Conservation (phyloP, 2,113 vertebrate genomes). For the Sinosuthora webbiana region DNA sequence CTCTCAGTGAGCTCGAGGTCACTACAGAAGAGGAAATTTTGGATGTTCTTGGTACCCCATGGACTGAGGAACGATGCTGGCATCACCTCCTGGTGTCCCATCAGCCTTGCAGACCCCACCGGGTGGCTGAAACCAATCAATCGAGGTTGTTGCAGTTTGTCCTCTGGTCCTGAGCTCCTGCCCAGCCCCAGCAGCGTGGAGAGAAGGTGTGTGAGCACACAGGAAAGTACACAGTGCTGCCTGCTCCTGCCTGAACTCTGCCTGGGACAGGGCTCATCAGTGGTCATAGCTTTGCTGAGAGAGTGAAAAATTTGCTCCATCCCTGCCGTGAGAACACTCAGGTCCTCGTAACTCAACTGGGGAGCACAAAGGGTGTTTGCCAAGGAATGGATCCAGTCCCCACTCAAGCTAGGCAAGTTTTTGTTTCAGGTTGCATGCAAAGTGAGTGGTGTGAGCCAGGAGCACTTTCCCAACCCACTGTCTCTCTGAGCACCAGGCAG, state of each 20-base stretch:
- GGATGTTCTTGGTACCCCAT: neutral
- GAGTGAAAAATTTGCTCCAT: neutral
- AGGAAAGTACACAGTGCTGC: neutral
- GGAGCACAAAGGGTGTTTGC: neutral
- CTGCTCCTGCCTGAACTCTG: neutral
- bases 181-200: fast-evolving
- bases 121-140: neutral
- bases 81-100: neutral
- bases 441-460: neutral
- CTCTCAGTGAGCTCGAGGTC: fast-evolving
- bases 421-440: neutral
- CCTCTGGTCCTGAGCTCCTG: neutral
- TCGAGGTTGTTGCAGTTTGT: fast-evolving
- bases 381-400: neutral
- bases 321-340: neutral
- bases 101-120: neutral
- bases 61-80: neutral
- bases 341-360: neutral
- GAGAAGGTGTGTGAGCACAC: neutral
- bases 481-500: neutral
- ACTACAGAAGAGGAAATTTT: neutral
- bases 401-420: fast-evolving
- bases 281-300: neutral
- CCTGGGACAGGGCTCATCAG: neutral
- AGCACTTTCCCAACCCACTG: neutral